Conservation (phyloP, 1,140 invertebrate species). For the Belonocnema kinseyi region DNA sequence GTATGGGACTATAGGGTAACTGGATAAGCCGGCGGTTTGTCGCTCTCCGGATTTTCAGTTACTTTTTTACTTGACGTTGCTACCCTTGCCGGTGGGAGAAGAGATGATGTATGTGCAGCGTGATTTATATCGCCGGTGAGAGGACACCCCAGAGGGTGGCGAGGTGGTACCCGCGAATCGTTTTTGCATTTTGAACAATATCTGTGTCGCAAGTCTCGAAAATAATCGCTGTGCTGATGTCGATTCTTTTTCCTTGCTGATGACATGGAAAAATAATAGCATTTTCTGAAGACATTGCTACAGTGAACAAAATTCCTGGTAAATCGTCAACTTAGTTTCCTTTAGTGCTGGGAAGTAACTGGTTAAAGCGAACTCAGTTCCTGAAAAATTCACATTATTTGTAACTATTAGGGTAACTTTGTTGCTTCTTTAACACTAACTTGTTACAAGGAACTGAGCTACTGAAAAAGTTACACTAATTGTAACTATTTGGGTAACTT, state of each 20-base stretch:
- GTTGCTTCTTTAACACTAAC: no score
- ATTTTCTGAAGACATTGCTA: not conserved
- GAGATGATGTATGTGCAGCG: slow-evolving; percentile 54
- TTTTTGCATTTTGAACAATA: slow-evolving; percentile 42
- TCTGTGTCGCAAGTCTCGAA: slow-evolving; percentile 19
- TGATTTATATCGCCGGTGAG: slow-evolving; percentile 58
- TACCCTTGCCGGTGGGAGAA: slow-evolving; percentile 28
- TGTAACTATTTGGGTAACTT: no score
- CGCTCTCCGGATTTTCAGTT: slow-evolving; percentile 57
- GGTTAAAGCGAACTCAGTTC: no score
- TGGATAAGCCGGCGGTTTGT: slow-evolving; percentile 63
- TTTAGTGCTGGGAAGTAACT: no score
- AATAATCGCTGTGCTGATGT: slow-evolving; percentile 27
- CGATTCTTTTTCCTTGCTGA: not conserved
- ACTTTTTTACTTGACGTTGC: slow-evolving; percentile 54
- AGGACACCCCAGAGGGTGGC: slow-evolving; percentile 42
- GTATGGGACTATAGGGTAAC: slow-evolving; percentile 42
- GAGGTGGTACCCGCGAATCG: slow-evolving; percentile 30
- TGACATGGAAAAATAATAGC: not conserved
- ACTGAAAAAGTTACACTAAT: no score
- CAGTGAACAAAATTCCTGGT: no score
- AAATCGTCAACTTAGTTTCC: no score
- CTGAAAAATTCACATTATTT: no score
- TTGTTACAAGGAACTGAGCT: no score
- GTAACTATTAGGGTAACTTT: no score